Evolutionary conservation across 2,888 invertebrate genomes (phyloP).

Genomic region (Cylindroiulus punctatus): DNA sequence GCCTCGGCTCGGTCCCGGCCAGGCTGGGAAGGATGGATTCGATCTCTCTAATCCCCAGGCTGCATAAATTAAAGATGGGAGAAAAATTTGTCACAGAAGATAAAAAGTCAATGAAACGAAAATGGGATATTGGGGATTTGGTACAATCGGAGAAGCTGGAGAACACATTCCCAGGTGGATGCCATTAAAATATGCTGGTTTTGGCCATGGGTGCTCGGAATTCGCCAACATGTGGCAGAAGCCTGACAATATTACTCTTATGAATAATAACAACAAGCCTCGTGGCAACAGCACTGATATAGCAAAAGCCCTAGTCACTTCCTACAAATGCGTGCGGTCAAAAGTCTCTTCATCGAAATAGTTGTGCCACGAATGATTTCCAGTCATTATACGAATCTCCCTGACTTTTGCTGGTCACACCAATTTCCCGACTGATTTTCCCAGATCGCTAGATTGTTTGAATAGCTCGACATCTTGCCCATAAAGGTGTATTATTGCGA

Average conservation of each 20-base stretch:
- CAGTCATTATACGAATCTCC: too few species aligned
- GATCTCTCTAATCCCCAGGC: constrained; percentile 30
- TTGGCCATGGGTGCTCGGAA: neutral
- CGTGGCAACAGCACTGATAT: too few species aligned
- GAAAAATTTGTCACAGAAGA: constrained; percentile 45
- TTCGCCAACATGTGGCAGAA: constrained; percentile 14
- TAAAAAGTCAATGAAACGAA: constrained; percentile 45
- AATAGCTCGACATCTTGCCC: neutral
- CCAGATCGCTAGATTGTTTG: neutral
- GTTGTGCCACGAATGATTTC: too few species aligned
- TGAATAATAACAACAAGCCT: too few species aligned
- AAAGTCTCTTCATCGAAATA: too few species aligned
- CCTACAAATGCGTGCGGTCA: too few species aligned
- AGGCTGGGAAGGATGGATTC: neutral
- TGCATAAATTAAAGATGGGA: constrained; percentile 45
- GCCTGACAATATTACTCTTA: neutral
- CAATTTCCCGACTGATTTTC: too few species aligned
- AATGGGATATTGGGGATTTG: constrained; percentile 36
- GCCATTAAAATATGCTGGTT: neutral
- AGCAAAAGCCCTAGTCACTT: too few species aligned
- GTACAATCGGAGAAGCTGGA: neutral
- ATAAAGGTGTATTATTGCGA: neutral
- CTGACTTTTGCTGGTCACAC: too few species aligned
- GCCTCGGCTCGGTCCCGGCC: neutral
- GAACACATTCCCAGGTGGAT: constrained; percentile 21